phyloP scores from a whole-genome alignment of 1,140 invertebrate genomes.

The Calephelis virginiensis region DNA sequence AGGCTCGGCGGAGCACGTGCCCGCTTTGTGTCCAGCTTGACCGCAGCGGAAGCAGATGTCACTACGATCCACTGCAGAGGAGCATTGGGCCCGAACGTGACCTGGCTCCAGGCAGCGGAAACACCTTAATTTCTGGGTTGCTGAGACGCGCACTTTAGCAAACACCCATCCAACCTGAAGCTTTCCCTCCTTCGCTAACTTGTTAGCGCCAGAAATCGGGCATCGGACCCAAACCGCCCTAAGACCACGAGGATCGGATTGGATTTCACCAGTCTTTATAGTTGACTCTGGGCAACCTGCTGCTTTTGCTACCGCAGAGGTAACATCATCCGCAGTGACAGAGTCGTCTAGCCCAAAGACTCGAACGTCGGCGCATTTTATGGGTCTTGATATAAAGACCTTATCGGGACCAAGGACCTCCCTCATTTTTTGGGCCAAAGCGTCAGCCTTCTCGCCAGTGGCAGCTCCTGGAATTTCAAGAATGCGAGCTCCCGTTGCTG shows the following conservation, averaged over 20 bases:
- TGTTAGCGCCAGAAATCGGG: conserved; percentile 18
- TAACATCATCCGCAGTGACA: neutral
- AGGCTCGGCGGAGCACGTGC: conserved; percentile 5
- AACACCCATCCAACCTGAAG: conserved; percentile 15
- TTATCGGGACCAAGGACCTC: neutral
- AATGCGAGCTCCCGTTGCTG: neutral
- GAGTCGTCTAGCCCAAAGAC: conserved; percentile 22
- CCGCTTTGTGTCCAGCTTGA: conserved; percentile 21
- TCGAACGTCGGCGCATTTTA: conserved; percentile 8
- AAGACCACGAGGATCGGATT: conserved; percentile 1
- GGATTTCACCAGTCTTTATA: conserved; percentile 10
- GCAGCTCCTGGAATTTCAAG: conserved; percentile 2
- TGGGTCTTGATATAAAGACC: conserved; percentile 6
- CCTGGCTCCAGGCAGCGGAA: conserved; percentile 22
- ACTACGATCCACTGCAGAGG: conserved; percentile 19
- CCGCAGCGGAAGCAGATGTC: conserved; percentile 29
- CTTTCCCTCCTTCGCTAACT: neutral
- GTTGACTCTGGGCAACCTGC: neutral
- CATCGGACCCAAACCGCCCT: neutral
- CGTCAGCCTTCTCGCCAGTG: neutral
- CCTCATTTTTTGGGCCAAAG: neutral
- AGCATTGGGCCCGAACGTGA: conserved; percentile 19
- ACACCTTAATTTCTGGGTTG: neutral
- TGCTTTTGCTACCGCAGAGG: neutral
- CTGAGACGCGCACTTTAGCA: neutral